Base-by-base conservation (phyloP, 2,888 invertebrate species). In the Melieria picta region DNA sequence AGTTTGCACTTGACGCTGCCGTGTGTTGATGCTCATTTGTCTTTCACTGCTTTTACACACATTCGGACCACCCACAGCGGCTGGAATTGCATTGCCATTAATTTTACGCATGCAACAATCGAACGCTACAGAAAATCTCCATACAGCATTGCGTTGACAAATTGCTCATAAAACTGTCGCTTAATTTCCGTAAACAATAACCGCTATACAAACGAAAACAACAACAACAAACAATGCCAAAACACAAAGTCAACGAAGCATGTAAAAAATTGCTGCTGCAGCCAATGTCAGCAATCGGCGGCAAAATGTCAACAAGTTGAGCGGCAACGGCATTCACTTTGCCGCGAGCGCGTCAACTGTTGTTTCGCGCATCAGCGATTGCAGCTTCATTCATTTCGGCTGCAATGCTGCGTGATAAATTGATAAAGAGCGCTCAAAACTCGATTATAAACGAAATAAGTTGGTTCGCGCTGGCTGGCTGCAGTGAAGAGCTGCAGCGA, bases 161-260 rank as follows among this genome's bases (percentile, higher is more conserved):
- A 82, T 82, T 81, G 80, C 77, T 77, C 78, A 79, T 80, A 81
- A 81, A 81, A 80, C 79, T 78, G 80, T 78, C 79, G 78, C 79
- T 81, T 81, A 79, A 77, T 80, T 82, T 81, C 79, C 81, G 79
- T 77, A 79, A 79, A 77, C 61, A 70, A 57, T 66, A 58, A 66
- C 13, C 52, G 52, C 42, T 42, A 45, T 5, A 7, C 56, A 7
- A 13, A n/a, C n/a, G 56, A 11, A 56, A 13, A 7, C 3, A 57
- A 57, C 42, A 7, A 16, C 30, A 7, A 57, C 10, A 7, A 42
- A 5, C 16, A 42, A 52, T 55, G 45, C 62, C 10, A 9, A 56
- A 9, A 56, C 16, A 56, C 56, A 56, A 56, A n/a, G 56, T 43
- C n/a, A 52, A 56, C 46, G 13, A 4, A 43, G 30, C 10, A 43